Percentiles rank a stretch among this genome's conserved stretches.
phyloP scores from a whole-genome alignment of 2,888 invertebrate genomes.

The Pachymerium ferrugineum region DNA sequence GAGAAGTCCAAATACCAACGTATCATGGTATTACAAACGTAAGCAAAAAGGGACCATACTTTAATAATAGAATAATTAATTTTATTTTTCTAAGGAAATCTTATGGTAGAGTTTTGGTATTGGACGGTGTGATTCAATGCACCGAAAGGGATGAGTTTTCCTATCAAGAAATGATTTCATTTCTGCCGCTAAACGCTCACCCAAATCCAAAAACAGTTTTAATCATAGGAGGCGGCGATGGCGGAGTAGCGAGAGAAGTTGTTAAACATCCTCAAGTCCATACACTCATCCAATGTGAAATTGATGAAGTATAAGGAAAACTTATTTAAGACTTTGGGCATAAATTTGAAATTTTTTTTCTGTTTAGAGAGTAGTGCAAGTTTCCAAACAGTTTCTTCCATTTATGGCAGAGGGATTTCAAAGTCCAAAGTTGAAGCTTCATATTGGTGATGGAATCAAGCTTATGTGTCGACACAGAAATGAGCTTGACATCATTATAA shows the following conservation, averaged over 20 bases:
- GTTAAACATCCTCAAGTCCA: conserved; percentile 86
- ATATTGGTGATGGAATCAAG: conserved; percentile 89
- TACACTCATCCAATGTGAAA: conserved; percentile 85
- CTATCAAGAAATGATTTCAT: conserved; percentile 98
- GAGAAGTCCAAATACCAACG: conserved; percentile 80
- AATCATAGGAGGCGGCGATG: conserved; percentile 97
- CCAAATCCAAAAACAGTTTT: conserved; percentile 83
- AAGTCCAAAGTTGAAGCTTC: conserved; percentile 72
- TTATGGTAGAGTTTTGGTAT: conserved; percentile 77
- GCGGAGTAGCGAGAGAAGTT: conserved; percentile 93
- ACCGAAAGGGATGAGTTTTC: conserved; percentile 93
- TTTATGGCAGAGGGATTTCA: conserved; percentile 83
- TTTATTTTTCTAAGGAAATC: conserved; percentile 59
- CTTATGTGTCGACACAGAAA: conserved; percentile 77
- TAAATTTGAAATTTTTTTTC: not conserved
- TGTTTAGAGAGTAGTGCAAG: conserved; percentile 68
- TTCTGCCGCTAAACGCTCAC: conserved; percentile 86
- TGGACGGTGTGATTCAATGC: conserved; percentile 96
- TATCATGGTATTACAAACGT: conserved; percentile 75
- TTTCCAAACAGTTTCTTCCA: conserved; percentile 81
- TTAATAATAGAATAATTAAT: conserved; percentile 31
- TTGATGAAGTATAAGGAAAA: conserved; percentile 80
- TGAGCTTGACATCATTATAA: conserved; percentile 95
- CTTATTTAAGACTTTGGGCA: no score
- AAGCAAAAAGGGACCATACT: conserved; percentile 40